Conservation (phyloP, 1,140 invertebrate genomes). For the Rhagoletis zephyria region DNA sequence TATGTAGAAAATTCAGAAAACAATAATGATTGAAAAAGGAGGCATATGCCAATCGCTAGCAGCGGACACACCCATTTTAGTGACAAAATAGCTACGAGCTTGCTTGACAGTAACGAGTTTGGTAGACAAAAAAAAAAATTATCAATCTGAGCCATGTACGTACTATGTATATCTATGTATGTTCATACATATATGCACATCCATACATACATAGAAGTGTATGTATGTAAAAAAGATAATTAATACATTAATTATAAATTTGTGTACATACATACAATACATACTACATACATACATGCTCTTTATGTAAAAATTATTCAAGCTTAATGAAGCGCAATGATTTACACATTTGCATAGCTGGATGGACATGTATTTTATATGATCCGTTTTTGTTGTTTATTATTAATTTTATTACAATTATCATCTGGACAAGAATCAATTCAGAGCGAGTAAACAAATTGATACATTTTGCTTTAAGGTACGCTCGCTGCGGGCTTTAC, state of each 20-base stretch:
- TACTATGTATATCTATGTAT: neutral
- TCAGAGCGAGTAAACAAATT: too few relatives aligned
- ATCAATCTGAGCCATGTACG: neutral
- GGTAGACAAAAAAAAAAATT: too few relatives aligned
- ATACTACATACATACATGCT: neutral
- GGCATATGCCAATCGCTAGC: too few relatives aligned
- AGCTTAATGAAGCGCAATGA: neutral
- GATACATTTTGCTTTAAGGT: too few relatives aligned
- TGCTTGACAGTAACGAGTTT: too few relatives aligned
- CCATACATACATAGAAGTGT: too few relatives aligned
- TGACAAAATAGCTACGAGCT: too few relatives aligned
- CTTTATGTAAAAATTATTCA: neutral
- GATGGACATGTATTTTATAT: neutral
- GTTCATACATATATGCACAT: neutral
- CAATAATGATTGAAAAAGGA: too few relatives aligned
- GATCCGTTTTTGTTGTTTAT: neutral
- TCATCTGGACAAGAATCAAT: too few relatives aligned
- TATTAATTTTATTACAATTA: neutral
- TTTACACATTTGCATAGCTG: neutral
- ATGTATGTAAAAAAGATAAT: neutral
- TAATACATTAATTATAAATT: neutral
- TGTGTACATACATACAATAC: neutral
- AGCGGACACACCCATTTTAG: conserved; percentile 11
- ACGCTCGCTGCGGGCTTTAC: neutral
- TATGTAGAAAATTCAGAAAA: too few relatives aligned